Base-by-base conservation (phyloP, 2,888 invertebrate species). In the Tachystola acroxantha region DNA sequence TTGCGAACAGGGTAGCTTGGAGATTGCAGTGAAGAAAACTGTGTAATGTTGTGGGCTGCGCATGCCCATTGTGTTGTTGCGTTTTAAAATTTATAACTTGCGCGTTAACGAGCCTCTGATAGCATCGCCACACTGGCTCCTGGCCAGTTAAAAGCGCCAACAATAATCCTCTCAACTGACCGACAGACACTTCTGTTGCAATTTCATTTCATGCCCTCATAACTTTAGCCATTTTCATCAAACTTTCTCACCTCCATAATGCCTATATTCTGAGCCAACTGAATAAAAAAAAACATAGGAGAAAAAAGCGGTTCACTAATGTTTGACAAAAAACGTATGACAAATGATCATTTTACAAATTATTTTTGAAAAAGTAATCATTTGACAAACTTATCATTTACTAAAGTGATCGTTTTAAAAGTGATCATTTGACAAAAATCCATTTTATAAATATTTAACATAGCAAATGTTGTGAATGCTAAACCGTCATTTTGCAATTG, bases 51-150 rank as follows among this genome's bases (percentile, higher is more conserved):
- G 50, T 47, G 48, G 40, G 53, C 64, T 68, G 63, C 68, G 61
- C 75, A 69, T 52, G 51, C 48, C 64, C 74, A 80, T 81, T 78
- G 78, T 50, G 56, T 46, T 48, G 49, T 53, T 47, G 55, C 52
- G 57, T 48, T 46, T 61, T 66, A 58, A 74, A 80, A 77, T 78
- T 70, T 79, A 81, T 73, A 75, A 72, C 70, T 74, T 59, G 53
- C 57, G 64, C 71, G 62, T 65, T 81, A 82, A 84, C 78, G 76
- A 84, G 75, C 48, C 43, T 37, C 51, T 49, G 78, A 80, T 81
- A 65, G 48, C 63, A 81, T 82, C 75, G 50, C 40, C 14, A 39
- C 43, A 48, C 48, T 48, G 48, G 64, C 69, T 72, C 43, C 64
- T 59, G 64, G 39, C 53, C 59, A 60, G 53, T 63, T 61, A 62